phyloP scores from a whole-genome alignment of 1,140 invertebrate genomes.

The Drosophila hydei region DNA sequence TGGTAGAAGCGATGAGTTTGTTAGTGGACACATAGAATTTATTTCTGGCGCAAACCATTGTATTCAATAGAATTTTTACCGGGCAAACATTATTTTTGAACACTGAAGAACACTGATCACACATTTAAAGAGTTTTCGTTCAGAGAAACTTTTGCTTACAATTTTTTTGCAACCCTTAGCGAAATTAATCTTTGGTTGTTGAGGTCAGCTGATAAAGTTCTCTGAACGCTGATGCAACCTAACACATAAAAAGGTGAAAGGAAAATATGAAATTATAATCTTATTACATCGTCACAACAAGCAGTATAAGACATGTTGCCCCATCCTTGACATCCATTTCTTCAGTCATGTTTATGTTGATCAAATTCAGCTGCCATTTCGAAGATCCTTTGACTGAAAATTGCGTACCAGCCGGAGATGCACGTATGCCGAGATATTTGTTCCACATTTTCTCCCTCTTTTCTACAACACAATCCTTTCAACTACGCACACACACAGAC shows the following conservation, averaged over 20 bases:
- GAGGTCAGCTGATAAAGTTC: constrained; percentile 67
- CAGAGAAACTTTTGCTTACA: constrained; percentile 23
- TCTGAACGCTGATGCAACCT: constrained; percentile 44
- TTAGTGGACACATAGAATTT: too few species aligned
- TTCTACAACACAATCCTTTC: constrained; percentile 69
- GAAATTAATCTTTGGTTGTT: constrained; percentile 33
- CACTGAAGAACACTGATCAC: too few species aligned
- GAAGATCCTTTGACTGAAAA: constrained; percentile 43
- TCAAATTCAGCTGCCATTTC: constrained; percentile 70
- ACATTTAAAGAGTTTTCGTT: too few species aligned
- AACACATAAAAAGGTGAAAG: constrained; percentile 32
- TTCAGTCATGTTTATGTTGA: constrained; percentile 34
- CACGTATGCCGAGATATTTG: constrained; percentile 65
- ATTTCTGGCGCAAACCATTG: too few species aligned
- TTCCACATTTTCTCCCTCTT: constrained; percentile 58
- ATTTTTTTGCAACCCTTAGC: constrained; percentile 59
- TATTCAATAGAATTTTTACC: too few species aligned
- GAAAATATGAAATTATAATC: constrained; percentile 79
- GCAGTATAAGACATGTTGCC: constrained; percentile 49
- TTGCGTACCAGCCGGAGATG: constrained; percentile 75
- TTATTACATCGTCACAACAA: constrained; percentile 82
- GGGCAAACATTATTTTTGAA: too few species aligned
- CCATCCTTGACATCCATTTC: constrained; percentile 64
- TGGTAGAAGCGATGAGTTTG: too few species aligned
- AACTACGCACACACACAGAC: constrained; percentile 55